Percentiles rank a stretch among this genome's conserved stretches.
These are phyloP conservation scores for Sphaerodactylus townsendi DNA, from an alignment of 2,113 vertebrate genomes.

Conservation along the genomic window DNA sequence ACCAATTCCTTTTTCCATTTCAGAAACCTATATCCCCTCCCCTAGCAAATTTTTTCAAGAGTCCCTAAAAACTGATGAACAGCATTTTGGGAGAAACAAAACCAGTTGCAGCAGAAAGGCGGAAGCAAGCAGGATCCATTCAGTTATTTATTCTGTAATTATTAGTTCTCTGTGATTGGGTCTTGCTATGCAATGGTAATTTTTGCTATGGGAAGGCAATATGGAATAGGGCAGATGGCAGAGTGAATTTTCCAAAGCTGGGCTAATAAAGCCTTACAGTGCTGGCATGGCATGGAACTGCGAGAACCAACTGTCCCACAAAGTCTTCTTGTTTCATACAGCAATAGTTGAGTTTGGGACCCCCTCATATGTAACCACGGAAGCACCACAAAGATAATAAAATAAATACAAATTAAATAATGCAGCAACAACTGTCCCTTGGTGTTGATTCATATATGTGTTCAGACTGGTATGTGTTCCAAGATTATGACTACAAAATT, in stretches of 20 bases:
- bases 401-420: too few relatives aligned
- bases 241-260: neutral
- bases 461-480: neutral
- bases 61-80: too few relatives aligned
- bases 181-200: neutral
- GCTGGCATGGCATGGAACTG: neutral
- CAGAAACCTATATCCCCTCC: too few relatives aligned
- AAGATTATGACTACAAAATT: conserved; percentile 75
- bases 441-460: neutral
- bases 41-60: too few relatives aligned
- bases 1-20: too few relatives aligned
- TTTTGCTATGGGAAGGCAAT: neutral
- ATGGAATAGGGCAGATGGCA: neutral
- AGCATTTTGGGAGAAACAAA: too few relatives aligned
- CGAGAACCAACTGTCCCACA: neutral
- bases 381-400: neutral
- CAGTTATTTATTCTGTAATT: neutral
- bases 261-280: too few relatives aligned
- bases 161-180: neutral
- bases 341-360: neutral
- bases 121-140: too few relatives aligned
- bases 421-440: neutral
- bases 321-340: neutral
- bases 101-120: too few relatives aligned
- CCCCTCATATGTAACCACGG: neutral